Evolutionary conservation across 2,888 invertebrate genomes (phyloP).

Genomic region (Cecidostiba fungosa): DNA sequence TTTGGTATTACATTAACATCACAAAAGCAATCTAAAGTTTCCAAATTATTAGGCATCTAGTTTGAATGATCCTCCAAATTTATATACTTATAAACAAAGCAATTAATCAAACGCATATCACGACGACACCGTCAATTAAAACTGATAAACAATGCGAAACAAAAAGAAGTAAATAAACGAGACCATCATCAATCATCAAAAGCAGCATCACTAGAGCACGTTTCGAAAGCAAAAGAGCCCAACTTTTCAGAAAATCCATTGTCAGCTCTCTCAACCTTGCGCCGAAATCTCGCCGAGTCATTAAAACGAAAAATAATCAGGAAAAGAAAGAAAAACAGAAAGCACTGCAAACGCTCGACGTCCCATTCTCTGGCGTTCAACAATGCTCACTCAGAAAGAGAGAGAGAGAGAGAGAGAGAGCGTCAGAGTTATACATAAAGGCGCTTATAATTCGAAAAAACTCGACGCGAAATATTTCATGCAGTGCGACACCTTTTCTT

Average conservation of each 20-base stretch:
- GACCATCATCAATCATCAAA: too few species aligned
- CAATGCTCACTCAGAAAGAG: slow-evolving; percentile 1
- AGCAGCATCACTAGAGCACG: too few species aligned
- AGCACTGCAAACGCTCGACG: not conserved
- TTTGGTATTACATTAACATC: not conserved
- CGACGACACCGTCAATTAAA: not conserved
- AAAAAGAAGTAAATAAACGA: not conserved
- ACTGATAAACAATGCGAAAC: not conserved
- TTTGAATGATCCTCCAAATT: not conserved
- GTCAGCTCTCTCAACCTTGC: not conserved
- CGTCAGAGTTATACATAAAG: not conserved
- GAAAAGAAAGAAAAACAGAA: not conserved
- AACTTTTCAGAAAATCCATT: slow-evolving; percentile 6
- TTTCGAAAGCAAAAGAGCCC: too few species aligned
- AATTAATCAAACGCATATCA: not conserved
- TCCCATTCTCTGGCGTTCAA: not conserved
- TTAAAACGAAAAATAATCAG: not conserved
- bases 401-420: not conserved
- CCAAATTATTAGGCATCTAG: not conserved
- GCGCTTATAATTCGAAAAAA: slow-evolving; percentile 38
- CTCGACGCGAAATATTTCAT: slow-evolving; percentile 25
- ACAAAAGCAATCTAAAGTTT: not conserved
- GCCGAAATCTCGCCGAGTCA: not conserved
- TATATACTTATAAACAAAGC: too few species aligned
- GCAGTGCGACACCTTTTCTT: not conserved